A percentile compares a stretch with the other conserved stretches of the same genome.
Conservation (phyloP, 2,113 vertebrate species). For the Bubo bubo region DNA sequence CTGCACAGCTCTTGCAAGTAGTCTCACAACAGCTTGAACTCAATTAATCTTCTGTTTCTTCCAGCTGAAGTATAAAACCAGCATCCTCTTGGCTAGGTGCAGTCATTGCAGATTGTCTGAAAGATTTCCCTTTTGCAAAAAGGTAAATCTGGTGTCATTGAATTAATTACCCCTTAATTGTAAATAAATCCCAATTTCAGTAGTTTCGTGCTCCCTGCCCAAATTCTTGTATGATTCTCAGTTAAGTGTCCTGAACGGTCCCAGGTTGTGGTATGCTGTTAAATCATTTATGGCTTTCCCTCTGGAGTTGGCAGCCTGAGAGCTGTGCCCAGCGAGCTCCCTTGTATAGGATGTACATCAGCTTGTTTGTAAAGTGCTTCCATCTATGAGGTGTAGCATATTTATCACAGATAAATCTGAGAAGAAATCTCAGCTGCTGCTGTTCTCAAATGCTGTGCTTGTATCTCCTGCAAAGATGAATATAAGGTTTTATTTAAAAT, state of each 20-base stretch:
- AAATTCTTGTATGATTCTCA: not conserved
- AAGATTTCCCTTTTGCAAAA: not conserved
- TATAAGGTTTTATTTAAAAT: not conserved
- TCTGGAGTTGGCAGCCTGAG: not conserved
- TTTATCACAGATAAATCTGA: not conserved
- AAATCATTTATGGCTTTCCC: not conserved
- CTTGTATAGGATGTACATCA: not conserved
- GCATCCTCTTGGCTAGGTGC: not conserved
- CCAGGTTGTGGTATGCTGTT: not conserved
- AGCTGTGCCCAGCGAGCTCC: not conserved
- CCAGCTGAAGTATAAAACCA: not conserved
- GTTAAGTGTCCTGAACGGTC: not conserved
- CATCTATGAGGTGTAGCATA: not conserved
- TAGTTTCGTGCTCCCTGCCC: not conserved
- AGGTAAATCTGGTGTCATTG: not conserved
- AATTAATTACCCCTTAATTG: not conserved
- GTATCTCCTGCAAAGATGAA: not conserved
- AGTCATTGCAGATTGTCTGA: not conserved
- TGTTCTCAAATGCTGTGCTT: not conserved
- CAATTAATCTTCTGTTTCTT: not conserved
- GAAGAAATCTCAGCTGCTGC: not conserved
- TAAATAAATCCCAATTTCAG: not conserved
- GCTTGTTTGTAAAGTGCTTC: not conserved
- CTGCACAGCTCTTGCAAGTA: not conserved
- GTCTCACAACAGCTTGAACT: not conserved